Conservation (phyloP, 2,113 vertebrate genomes). For the Amblyopsis rosae region DNA sequence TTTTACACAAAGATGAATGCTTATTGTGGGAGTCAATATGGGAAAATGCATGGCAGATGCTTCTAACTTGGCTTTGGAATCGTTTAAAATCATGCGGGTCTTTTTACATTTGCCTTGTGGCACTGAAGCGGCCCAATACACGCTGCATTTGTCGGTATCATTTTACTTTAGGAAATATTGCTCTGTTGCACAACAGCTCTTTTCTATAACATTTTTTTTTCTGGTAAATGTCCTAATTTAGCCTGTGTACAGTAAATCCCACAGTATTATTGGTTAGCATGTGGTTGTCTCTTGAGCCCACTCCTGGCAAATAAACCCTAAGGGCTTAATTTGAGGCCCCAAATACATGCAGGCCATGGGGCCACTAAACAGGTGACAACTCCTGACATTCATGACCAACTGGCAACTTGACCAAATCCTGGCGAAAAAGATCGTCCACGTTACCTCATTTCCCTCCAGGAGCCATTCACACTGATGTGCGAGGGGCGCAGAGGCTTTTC, state of each 20-base stretch:
- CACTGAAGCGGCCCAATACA: conserved; percentile 18
- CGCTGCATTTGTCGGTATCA: conserved; percentile 25
- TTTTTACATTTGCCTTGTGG: not conserved
- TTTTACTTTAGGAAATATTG: conserved; percentile 8
- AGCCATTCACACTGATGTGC: conserved; percentile 29
- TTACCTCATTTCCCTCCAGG: conserved; percentile 11
- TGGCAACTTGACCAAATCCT: conserved; percentile 5
- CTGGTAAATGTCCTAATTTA: not conserved
- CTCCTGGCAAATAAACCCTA: not conserved
- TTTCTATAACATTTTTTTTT: too few species aligned
- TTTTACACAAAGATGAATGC: conserved; percentile 35
- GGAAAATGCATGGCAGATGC: conserved; percentile 22
- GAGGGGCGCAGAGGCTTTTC: conserved; percentile 30
- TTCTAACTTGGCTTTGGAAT: conserved; percentile 24
- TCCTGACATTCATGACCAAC: conserved; percentile 5
- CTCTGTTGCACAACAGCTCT: not conserved
- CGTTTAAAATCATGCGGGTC: conserved; percentile 30
- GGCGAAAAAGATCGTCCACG: not conserved
- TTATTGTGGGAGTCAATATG: conserved; percentile 15
- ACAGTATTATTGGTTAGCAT: conserved; percentile 5
- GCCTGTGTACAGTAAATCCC: conserved; percentile 1
- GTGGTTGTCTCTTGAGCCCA: not conserved
- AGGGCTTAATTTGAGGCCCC: conserved; percentile 6
- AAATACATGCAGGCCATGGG: not conserved
- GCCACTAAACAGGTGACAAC: conserved; percentile 12